Base-by-base conservation (phyloP, 2,888 invertebrate genomes). In the Watsonalla cultraria region DNA sequence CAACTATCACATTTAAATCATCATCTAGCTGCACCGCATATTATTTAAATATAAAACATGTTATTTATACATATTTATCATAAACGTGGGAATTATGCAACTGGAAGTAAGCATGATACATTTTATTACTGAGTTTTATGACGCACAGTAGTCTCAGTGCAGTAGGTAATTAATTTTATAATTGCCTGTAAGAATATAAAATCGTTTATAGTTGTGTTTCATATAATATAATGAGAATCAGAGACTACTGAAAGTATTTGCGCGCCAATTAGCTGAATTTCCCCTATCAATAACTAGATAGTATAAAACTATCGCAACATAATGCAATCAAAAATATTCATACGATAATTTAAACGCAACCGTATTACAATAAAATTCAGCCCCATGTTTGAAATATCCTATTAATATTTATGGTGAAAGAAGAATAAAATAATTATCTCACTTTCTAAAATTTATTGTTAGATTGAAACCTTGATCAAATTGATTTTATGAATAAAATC, bases 251-350 rank as follows among this genome's bases (percentile, higher is more conserved):
- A 68, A 67, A 66, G 73, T 69, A 69, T 74, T 72, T 62, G 66
- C 67, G 67, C 63, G 62, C 64, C 78, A 77, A 81, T 81, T 78
- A 77, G 58, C 63, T 72, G 72, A 72, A 79, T 78, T 76, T 24
- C 24, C 24, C n/a, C 24, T 1, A 24, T 24, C n/a, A n/a, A 24
- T 24, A 24, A 24, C 24, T 2, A 24, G 24, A 24, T 24, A 24
- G 24, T 24, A 24, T 24, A 24, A 24, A 24, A 24, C 24, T 24
- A 24, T 24, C 1, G 24, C 24, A 24, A 24, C 24, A 24, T 24
- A 24, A 24, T 24, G 24, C 24, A 24, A 24, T 24, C 24, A 24
- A 24, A 24, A 24, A 2, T 24, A 24, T 4, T 2, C 24, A 24
- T 24, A 24, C n/a, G n/a, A n/a, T 2, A 24, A 24, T 1, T 24